Conservation (phyloP, 2,113 vertebrate genomes). For the Zapornia atra region DNA sequence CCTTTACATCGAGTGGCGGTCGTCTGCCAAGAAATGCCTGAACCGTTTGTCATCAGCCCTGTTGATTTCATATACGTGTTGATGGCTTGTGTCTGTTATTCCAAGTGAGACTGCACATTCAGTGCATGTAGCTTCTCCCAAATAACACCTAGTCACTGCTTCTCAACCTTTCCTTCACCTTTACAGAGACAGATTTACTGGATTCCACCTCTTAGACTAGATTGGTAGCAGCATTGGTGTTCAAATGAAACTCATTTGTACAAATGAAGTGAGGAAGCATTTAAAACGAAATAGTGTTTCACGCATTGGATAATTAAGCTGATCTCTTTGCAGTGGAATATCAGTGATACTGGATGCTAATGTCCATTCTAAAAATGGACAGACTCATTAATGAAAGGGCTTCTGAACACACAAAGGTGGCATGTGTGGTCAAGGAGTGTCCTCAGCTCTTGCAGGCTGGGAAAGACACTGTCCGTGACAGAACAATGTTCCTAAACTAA, state of each 20-base stretch:
- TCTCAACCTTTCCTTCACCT: neutral
- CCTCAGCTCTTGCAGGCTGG: neutral
- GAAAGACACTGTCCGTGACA: fast-evolving
- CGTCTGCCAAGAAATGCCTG: slow-evolving; percentile 1
- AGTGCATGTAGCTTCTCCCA: neutral
- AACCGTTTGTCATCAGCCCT: neutral
- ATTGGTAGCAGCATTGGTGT: neutral
- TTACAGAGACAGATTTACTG: neutral
- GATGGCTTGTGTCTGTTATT: neutral
- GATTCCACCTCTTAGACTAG: neutral
- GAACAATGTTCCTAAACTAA: no score
- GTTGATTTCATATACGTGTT: neutral
- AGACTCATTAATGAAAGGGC: neutral
- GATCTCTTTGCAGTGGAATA: neutral
- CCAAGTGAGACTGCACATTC: no score
- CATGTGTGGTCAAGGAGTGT: neutral
- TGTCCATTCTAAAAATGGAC: neutral
- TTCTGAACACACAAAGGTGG: neutral
- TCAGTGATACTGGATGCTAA: neutral
- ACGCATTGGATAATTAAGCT: neutral
- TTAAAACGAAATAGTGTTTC: neutral
- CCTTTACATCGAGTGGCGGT: neutral
- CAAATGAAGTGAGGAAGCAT: neutral
- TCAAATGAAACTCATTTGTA: neutral
- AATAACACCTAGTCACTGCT: neutral